phyloP scores from a whole-genome alignment of 2,888 invertebrate genomes.

The Drosophila cracens region DNA sequence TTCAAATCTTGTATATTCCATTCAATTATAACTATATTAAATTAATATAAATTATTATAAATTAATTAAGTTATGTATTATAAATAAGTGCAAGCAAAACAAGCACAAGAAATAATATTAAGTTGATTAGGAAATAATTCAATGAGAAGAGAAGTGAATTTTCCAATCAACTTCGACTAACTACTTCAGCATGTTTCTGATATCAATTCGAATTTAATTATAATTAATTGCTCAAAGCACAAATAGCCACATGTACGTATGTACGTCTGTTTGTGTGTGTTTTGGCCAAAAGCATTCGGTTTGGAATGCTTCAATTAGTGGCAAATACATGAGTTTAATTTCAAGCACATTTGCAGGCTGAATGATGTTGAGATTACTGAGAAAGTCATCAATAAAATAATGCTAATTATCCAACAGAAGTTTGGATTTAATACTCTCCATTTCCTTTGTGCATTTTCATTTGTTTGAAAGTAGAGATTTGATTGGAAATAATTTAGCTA shows the following conservation, averaged over 20 bases:
- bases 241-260: neutral
- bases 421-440: neutral
- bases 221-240: conserved; percentile 14
- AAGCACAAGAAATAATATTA: neutral
- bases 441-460: neutral
- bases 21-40: neutral
- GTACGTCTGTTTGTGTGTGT: neutral
- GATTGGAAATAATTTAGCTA: neutral
- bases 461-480: neutral
- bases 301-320: neutral
- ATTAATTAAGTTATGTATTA: neutral
- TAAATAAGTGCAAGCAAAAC: neutral
- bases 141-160: too few species aligned
- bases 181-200: neutral
- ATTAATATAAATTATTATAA: neutral
- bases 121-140: neutral
- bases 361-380: neutral
- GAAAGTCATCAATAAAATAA: neutral
- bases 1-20: neutral
- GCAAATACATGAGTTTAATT: neutral
- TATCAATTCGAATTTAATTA: conserved; percentile 2
- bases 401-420: neutral
- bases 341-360: neutral
- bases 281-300: neutral
- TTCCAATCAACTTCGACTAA: neutral